Conservation (phyloP, 1,140 invertebrate genomes). For the Ectropis grisescens region DNA sequence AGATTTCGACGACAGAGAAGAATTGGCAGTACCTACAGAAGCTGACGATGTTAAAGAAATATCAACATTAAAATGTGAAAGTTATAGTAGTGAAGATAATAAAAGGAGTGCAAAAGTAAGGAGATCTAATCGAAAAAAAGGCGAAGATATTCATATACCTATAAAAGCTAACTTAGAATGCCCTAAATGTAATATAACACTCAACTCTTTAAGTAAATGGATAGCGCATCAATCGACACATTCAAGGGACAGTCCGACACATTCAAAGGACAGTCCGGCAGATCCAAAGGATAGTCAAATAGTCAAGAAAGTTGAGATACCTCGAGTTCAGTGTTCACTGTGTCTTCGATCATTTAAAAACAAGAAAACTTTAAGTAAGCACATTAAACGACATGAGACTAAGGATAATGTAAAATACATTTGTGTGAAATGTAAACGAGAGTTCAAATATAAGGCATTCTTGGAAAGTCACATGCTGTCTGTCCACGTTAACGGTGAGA, state of each 20-base stretch:
- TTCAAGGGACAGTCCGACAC: constrained; percentile 8
- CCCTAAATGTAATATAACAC: constrained; percentile 10
- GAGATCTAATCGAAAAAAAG: too few species aligned
- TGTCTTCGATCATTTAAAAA: constrained; percentile 62
- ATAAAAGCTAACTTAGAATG: constrained; percentile 5
- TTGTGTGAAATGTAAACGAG: constrained; percentile 52
- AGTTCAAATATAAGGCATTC: constrained; percentile 57
- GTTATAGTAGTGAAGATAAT: too few species aligned
- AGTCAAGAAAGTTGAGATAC: too few species aligned
- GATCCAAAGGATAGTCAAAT: too few species aligned
- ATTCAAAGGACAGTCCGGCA: too few species aligned
- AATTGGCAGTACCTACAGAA: too few species aligned
- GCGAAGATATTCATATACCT: too few species aligned
- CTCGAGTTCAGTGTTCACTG: constrained; percentile 42
- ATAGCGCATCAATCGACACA: constrained; percentile 7
- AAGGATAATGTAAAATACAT: constrained; percentile 32
- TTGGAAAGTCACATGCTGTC: constrained; percentile 61
- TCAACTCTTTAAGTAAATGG: constrained; percentile 13
- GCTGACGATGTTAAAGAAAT: too few species aligned
- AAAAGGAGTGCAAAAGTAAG: too few species aligned
- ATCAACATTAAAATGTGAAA: too few species aligned
- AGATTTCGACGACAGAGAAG: too few species aligned
- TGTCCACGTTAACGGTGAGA: constrained; percentile 45
- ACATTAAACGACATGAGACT: constrained; percentile 57
- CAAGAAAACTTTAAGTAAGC: constrained; percentile 47